phyloP scores from a whole-genome alignment of 2,888 invertebrate genomes.

The Merodon equestris region DNA sequence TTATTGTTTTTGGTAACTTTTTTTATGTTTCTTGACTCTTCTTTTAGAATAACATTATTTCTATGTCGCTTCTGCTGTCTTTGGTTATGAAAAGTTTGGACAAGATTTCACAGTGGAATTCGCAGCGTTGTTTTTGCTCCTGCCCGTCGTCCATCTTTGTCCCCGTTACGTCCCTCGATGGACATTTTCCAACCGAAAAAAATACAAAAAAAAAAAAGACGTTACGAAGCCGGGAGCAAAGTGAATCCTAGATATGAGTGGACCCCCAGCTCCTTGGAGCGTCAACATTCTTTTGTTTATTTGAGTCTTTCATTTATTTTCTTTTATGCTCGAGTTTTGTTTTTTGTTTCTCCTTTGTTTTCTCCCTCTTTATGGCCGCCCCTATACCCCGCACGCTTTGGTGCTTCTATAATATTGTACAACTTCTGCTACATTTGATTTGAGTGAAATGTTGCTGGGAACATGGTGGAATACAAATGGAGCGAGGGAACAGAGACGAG shows the following conservation, averaged over 20 bases:
- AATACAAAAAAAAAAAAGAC: slow-evolving; percentile 29
- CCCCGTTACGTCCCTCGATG: slow-evolving; percentile 51
- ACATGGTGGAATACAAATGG: no score
- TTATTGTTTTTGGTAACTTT: no score
- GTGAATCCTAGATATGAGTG: slow-evolving; percentile 29
- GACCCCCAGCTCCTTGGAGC: slow-evolving; percentile 27
- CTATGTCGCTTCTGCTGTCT: slow-evolving; percentile 17
- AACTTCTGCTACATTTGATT: slow-evolving; percentile 66
- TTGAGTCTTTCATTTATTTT: slow-evolving; percentile 24
- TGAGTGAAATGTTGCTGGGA: slow-evolving; percentile 39
- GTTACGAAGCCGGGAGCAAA: slow-evolving; percentile 36
- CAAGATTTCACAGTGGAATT: slow-evolving; percentile 54
- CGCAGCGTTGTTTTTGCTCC: background rate
- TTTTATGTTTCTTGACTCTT: slow-evolving; percentile 13
- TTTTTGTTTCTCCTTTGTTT: slow-evolving; percentile 11
- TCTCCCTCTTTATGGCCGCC: slow-evolving; percentile 2
- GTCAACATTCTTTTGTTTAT: slow-evolving; percentile 59
- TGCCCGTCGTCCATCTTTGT: slow-evolving; percentile 50
- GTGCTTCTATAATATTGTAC: slow-evolving; percentile 1
- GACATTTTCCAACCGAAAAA: slow-evolving; percentile 47
- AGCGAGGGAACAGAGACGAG: background rate
- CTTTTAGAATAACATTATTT: slow-evolving; percentile 38
- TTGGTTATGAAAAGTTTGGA: slow-evolving; percentile 61
- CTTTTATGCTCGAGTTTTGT: slow-evolving; percentile 10
- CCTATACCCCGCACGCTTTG: slow-evolving; percentile 37